Base-by-base conservation (phyloP, 2,797 vertebrate genomes). In the Fistularia commersonii region DNA sequence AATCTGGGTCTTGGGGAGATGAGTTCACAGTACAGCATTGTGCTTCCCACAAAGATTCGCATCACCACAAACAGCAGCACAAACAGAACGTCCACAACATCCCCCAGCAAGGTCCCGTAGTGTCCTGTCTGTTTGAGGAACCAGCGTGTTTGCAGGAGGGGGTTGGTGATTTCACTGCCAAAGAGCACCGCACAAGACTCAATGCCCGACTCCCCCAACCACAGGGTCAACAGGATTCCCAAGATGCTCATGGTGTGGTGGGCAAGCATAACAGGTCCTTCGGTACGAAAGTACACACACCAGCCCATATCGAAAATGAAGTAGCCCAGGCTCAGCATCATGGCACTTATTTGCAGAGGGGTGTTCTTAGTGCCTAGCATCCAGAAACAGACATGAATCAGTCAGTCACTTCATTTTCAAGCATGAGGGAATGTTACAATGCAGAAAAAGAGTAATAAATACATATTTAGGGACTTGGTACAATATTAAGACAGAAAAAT, bases 221-320 rank as follows among this genome's bases (percentile, higher is more conserved):
- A 90, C 60, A 99, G 62, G 0, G 94, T 94, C 8, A 92, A 58
- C 32, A 93, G 63, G 80, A 98, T 97, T 71, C 96, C 96, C 85
- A 94, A 54, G 81, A 99, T 96, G 88, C 94, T 98, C 75, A 99
- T 75, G 44, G 91, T 93, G 77, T 99, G 96, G 82, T 99, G 96
- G 74, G 93, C 93, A 77, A 99, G 81, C 96, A 99, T 98, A 74
- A 98, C 88, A 13, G 90, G 76, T 0, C 95, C 95, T 77, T 99
- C 96, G 0, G 95, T 92, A 84, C 86, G 91, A 87, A 95, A 99
- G 86, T 94, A 94, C 69, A 95, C 76, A 5, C 96, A 99, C 96
- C 96, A 99, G n/a, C 85, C 92, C 82, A 99, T 91, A 79, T 99
- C 96, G 0, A 98, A 99, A 50, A 97, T 81, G 69, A 99, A 99